Evolutionary conservation across 2,888 invertebrate genomes (phyloP).

Genomic region (Agriopis leucophaearia): DNA sequence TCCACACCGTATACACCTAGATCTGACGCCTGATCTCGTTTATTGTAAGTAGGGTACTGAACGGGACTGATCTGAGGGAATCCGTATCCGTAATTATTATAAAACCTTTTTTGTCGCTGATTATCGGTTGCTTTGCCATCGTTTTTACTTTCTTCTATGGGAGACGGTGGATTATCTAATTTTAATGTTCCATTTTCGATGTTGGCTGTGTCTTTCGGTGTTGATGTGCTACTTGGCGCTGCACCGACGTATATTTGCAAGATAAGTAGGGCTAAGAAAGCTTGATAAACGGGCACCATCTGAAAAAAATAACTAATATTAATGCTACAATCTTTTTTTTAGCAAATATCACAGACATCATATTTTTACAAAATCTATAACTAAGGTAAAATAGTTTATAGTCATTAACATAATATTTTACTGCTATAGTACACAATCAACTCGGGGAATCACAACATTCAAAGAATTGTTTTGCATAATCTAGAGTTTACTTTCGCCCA

Average conservation of each 20-base stretch:
- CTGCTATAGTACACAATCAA: neutral
- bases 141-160: slow-evolving; percentile 46
- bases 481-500: slow-evolving; percentile 13
- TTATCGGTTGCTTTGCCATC: slow-evolving; percentile 50
- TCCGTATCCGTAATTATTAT: slow-evolving; percentile 57
- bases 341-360: too few species aligned
- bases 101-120: slow-evolving; percentile 66
- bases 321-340: too few species aligned
- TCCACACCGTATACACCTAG: slow-evolving; percentile 54
- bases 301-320: slow-evolving; percentile 57
- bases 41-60: slow-evolving; percentile 51
- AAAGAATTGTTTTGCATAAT: slow-evolving; percentile 12
- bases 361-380: too few species aligned
- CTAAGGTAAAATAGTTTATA: too few species aligned
- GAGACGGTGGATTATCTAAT: slow-evolving; percentile 49
- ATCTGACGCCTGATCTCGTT: slow-evolving; percentile 53
- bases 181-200: slow-evolving; percentile 49
- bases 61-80: slow-evolving; percentile 58
- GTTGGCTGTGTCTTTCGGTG: slow-evolving; percentile 53
- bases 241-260: slow-evolving; percentile 60
- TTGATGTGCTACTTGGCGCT: slow-evolving; percentile 62
- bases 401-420: too few species aligned
- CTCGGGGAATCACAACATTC: slow-evolving; percentile 8
- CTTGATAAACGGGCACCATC: slow-evolving; percentile 62
- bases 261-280: slow-evolving; percentile 59